Conservation (phyloP, 92 coral and sea anemone genomes). For the Paramuricea clavata region DNA sequence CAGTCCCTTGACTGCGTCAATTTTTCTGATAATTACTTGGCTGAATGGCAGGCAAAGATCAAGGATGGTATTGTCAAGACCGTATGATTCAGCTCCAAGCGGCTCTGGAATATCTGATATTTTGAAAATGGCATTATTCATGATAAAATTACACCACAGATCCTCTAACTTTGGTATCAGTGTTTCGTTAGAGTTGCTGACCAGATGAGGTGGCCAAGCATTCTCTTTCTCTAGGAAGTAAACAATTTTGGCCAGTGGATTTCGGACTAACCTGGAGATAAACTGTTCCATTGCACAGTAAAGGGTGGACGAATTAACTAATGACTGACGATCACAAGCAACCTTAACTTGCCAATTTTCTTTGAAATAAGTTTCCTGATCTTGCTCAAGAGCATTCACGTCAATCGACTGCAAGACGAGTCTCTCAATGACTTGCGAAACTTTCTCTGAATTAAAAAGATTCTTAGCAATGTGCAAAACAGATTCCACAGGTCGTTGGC, state of each 20-base stretch:
- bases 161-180: neutral
- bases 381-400: conserved; percentile 2
- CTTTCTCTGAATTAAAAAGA: conserved; percentile 58
- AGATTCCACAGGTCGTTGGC: conserved; percentile 64
- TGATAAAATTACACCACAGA: conserved; percentile 1
- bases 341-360: conserved; percentile 83
- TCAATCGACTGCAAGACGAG: conserved; percentile 75
- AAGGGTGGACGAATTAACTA: conserved; percentile 83
- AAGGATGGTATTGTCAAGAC: neutral
- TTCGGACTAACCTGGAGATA: conserved; percentile 79
- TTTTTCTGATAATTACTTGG: conserved; percentile 33
- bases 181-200: neutral
- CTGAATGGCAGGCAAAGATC: conserved; percentile 39
- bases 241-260: conserved; percentile 82
- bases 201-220: conserved; percentile 71
- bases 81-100: conserved; percentile 20
- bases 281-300: conserved; percentile 84
- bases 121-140: neutral
- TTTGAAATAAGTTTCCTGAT: neutral
- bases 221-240: conserved; percentile 87
- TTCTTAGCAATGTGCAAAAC: conserved; percentile 61
- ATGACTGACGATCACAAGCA: conserved; percentile 87
- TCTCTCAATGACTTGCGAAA: conserved; percentile 55
- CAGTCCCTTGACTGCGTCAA: conserved; percentile 40
- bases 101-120: conserved; percentile 40